These are phyloP conservation scores for Dasyurus viverrinus DNA, from an alignment of 2,113 vertebrate species.

Conservation along the genomic window DNA sequence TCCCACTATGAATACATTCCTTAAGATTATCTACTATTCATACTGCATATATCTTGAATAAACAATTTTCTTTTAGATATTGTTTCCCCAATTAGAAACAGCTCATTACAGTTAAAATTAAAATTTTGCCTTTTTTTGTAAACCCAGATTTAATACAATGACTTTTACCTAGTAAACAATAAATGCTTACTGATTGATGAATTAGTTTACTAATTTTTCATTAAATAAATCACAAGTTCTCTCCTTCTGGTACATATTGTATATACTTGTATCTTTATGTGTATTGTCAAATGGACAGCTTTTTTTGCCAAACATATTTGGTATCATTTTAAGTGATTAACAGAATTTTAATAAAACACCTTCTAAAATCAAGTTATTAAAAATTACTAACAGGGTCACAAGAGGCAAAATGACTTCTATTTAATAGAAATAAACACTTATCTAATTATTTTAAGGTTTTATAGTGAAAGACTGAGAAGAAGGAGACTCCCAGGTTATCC, in stretches of 20 bases:
- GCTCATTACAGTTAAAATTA: neutral
- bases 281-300: neutral
- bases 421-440: neutral
- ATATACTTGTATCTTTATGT: neutral
- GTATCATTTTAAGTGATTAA: neutral
- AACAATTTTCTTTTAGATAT: neutral
- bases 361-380: neutral
- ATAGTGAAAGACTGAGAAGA: neutral
- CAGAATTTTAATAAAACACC: neutral
- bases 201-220: neutral
- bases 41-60: neutral
- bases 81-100: neutral
- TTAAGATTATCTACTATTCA: neutral
- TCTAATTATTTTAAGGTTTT: neutral
- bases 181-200: neutral
- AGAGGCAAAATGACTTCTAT: neutral
- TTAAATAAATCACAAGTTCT: neutral
- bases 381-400: neutral
- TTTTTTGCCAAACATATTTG: neutral
- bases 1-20: neutral
- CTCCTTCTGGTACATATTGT: neutral
- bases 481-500: neutral
- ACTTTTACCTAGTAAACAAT: neutral
- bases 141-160: neutral
- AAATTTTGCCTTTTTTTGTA: neutral